phyloP scores from a whole-genome alignment of 2,888 invertebrate species.

The Drosophila diplacantha region DNA sequence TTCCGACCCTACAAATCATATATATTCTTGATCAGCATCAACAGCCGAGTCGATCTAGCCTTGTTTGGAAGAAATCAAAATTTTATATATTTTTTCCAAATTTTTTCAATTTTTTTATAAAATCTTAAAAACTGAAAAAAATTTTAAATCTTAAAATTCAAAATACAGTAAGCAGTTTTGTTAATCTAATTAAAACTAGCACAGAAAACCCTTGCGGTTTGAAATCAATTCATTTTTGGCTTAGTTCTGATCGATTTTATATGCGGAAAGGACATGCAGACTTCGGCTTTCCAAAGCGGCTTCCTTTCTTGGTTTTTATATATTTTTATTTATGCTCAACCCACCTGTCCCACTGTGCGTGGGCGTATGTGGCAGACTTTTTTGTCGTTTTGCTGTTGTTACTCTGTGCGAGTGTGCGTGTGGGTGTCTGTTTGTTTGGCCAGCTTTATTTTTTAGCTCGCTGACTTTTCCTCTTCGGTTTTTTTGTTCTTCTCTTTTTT shows the following conservation, averaged over 20 bases:
- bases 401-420: neutral
- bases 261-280: neutral
- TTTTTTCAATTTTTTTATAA: neutral
- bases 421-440: constrained; percentile 33
- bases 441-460: constrained; percentile 42
- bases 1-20: neutral
- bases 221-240: neutral
- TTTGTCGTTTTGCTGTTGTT: neutral
- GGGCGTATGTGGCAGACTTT: constrained; percentile 2
- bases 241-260: neutral
- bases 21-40: neutral
- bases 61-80: accelerated
- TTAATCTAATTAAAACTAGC: neutral
- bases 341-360: constrained; percentile 10
- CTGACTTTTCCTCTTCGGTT: constrained; percentile 20
- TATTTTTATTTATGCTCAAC: neutral
- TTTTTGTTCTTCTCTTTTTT: neutral
- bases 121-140: neutral
- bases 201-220: neutral
- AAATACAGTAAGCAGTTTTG: neutral
- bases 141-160: neutral
- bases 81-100: too few species aligned
- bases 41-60: neutral
- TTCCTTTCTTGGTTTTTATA: neutral
- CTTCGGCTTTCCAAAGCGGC: neutral